Evolutionary conservation across 2,888 invertebrate species (phyloP), one percentile per base, ranked within the genome.

Genomic region (Calameuta pallipes): DNA sequence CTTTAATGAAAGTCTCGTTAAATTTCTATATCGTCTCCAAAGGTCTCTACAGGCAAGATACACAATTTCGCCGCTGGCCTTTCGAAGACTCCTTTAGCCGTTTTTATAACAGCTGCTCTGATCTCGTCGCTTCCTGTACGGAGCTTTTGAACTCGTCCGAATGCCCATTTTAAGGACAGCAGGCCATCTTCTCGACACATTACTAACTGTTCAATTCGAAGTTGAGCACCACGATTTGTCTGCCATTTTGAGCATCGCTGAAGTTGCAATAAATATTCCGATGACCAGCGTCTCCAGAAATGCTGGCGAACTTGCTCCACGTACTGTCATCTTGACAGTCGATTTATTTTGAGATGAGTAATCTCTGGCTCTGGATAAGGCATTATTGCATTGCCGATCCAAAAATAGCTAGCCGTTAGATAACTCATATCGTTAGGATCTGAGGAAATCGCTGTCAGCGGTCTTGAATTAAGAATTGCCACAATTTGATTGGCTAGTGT

Each of bases 211-310:
- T 11, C 36, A 4, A 69, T 36, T 6, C 69, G 71, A 3, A 77
- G 69, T 36, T 74, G 74, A 1, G 23, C 6, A 30, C 74, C 74
- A 36, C 11, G 36, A 36, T 36, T 36, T 3, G 11, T 36, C 36
- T 78, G 76, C 80, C 80, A 80, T 69, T 80, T 82, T 36, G 15
- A 69, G 12, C 77, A 74, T 15, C 74, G 75, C 69, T 80, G 78
- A 15, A 77, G 75, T 31, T 76, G 74, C 0, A 74, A 41, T n/a
- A 83, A 33, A 75, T 83, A 83, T 73, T 81, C 81, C 6, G 37
- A 13, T 1, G 78, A 78, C 82, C 82, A 82, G n/a, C 81, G 75
- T 37, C 78, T 81, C 82, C 82, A 83, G 33, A 83, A 83, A 3
- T 76, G 73, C 33, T 82, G 83, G 0, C 75, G 56, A 3, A 81